A percentile compares a stretch with the other conserved stretches of the same genome.
Evolutionary conservation across 2,797 vertebrate genomes (phyloP).

Genomic region (Columba guinea): DNA sequence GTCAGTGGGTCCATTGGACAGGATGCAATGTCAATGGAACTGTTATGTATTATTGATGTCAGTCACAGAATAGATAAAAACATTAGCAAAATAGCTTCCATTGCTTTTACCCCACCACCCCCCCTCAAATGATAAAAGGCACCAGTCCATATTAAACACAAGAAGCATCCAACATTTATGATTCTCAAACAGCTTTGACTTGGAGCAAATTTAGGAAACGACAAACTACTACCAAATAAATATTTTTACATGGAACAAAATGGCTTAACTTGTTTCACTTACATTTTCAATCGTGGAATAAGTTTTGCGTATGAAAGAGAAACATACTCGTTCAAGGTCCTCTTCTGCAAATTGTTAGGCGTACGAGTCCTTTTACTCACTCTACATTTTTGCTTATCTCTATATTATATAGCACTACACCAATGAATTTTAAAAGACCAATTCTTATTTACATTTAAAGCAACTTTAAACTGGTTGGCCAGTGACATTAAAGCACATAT

Average conservation of each 20-base stretch:
- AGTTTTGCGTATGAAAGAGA: background rate
- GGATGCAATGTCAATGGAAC: conserved; percentile 78
- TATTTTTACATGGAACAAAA: background rate
- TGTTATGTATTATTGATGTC: conserved; percentile 80
- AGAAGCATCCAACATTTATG: background rate
- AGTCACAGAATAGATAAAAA: conserved; percentile 77
- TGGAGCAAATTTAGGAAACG: background rate
- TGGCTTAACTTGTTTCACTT: background rate
- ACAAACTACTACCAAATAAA: background rate
- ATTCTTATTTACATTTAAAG: conserved; percentile 10
- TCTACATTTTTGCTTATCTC: background rate
- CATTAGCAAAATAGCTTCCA: conserved; percentile 79
- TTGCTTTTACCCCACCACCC: conserved; percentile 44
- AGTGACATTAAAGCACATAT: background rate
- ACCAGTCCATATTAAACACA: conserved; percentile 31
- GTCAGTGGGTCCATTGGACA: conserved; percentile 79
- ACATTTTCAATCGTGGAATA: background rate
- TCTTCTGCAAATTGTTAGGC: background rate
- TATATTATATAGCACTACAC: background rate
- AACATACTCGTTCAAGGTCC: background rate
- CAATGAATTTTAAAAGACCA: background rate
- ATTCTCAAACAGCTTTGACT: background rate
- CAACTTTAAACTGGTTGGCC: background rate
- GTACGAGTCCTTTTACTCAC: background rate
- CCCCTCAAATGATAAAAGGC: conserved; percentile 61